phyloP scores from a whole-genome alignment of 64 coral and sea anemone species.

The Trachythela sp. region DNA sequence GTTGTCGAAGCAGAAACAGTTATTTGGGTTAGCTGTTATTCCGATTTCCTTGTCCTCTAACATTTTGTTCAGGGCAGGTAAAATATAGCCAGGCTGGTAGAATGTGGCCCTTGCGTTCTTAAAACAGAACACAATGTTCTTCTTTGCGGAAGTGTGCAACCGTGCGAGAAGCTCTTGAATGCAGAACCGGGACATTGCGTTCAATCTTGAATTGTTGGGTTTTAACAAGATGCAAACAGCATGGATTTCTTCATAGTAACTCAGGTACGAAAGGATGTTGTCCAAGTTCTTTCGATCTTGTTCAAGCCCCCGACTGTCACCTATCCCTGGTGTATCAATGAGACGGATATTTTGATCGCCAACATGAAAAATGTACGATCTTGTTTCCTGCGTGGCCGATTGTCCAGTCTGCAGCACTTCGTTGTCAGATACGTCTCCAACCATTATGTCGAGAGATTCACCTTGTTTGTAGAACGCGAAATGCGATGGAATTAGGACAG shows the following conservation, averaged over 20 bases:
- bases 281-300: conserved; percentile 37
- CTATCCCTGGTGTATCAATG: conserved; percentile 39
- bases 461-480: conserved; percentile 11
- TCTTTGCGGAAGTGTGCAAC: conserved; percentile 26
- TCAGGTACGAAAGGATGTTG: conserved; percentile 21
- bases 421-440: conserved; percentile 1
- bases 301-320: conserved; percentile 13
- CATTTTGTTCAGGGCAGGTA: conserved; percentile 6
- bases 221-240: conserved; percentile 21
- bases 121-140: conserved; percentile 30
- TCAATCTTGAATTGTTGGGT: conserved; percentile 26
- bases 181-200: conserved; percentile 27
- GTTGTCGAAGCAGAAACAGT: conserved; percentile 45
- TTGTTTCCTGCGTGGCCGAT: conserved; percentile 19
- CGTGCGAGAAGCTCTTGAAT: conserved; percentile 9
- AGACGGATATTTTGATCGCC: conserved; percentile 1
- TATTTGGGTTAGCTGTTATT: conserved; percentile 15
- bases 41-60: neutral
- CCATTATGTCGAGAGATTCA: neutral
- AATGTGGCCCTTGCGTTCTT: conserved; percentile 35
- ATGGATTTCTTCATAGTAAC: conserved; percentile 16
- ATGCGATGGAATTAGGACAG: neutral
- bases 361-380: neutral
- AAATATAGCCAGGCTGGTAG: neutral
- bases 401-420: conserved; percentile 19